Base-by-base conservation (phyloP, 2,888 invertebrate species). In the Platycheirus albimanus region DNA sequence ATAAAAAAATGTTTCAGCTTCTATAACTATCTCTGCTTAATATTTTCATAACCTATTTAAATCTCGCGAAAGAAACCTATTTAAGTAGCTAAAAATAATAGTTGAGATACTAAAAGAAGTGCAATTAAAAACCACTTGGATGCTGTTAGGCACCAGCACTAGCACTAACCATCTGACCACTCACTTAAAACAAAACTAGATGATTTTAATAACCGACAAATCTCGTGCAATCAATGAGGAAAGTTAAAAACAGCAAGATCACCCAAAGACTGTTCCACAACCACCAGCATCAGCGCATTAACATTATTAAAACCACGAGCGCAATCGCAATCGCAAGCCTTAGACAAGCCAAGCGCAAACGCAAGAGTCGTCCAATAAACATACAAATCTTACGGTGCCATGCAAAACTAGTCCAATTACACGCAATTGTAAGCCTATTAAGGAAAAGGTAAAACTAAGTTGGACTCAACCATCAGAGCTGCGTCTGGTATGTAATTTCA, bases 401-500 rank as follows among this genome's bases (percentile, higher is more conserved):
- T 78, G 83, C 83, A 83, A 78, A 83, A 78, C 83, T 83, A 83
- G 83, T 78, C 78, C 72, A 83, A 83, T 83, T 83, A 83, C 74
- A 83, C 74, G 78, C 83, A 78, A 74, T 74, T 74, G 78, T 77
- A 51, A 70, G 78, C 63, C 83, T 69, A 78, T 78, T 78, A 83
- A 83, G 77, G 54, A 81, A 77, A 77, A 77, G 83, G 72, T 69
- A 78, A 83, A 58, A 58, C 56, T 10, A 24, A 58, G 41, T 28
- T 28, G 41, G 38, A 45, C 71, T 43, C 54, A 52, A 24, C 56
- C 63, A n/a, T n/a, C n/a, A 49, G 52, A 47, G 36, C 61, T 52
- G 41, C 43, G 47, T 38, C 52, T 66, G 28, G 83, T 81, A 63
- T 83, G 83, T 83, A 83, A 83, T 83, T 83, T 72, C 83, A 83